These are phyloP conservation scores for Geopemphigus sp. DNA, from an alignment of 1,140 invertebrate species.

Conservation along the genomic window DNA sequence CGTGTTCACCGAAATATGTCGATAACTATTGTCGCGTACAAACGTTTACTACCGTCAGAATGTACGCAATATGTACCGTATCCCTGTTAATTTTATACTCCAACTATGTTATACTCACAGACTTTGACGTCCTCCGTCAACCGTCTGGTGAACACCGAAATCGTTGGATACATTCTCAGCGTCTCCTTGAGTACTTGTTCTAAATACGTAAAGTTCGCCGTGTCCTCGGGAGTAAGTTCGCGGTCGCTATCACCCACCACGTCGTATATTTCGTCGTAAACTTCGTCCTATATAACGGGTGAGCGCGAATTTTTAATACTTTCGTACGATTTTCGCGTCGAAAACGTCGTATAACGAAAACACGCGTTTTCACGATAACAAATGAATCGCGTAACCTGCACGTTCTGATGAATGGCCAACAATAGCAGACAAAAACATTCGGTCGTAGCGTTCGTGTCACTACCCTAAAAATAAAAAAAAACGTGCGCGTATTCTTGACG, in stretches of 20 bases:
- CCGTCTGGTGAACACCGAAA: constrained; percentile 62
- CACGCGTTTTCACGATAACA: too few relatives aligned
- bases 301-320: too few relatives aligned
- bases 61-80: too few relatives aligned
- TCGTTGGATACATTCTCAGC: constrained; percentile 58
- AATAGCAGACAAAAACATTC: constrained; percentile 57
- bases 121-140: constrained; percentile 59
- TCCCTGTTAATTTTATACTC: too few relatives aligned
- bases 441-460: constrained; percentile 64
- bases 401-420: constrained; percentile 62
- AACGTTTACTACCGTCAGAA: too few relatives aligned
- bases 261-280: constrained; percentile 56
- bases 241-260: constrained; percentile 59
- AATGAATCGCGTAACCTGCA: too few relatives aligned
- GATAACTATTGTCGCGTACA: too few relatives aligned
- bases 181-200: constrained; percentile 52
- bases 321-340: too few relatives aligned
- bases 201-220: constrained; percentile 55
- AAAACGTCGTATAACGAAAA: too few relatives aligned
- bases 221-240: constrained; percentile 59
- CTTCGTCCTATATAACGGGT: constrained; percentile 52
- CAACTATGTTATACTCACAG: constrained; percentile 49
- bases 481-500: too few relatives aligned
- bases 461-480: too few relatives aligned
- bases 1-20: too few relatives aligned